Evolutionary conservation across 2,797 vertebrate species (phyloP), one percentile per base, ranked within the genome.

Genomic region (Sphaeramia orbicularis): DNA sequence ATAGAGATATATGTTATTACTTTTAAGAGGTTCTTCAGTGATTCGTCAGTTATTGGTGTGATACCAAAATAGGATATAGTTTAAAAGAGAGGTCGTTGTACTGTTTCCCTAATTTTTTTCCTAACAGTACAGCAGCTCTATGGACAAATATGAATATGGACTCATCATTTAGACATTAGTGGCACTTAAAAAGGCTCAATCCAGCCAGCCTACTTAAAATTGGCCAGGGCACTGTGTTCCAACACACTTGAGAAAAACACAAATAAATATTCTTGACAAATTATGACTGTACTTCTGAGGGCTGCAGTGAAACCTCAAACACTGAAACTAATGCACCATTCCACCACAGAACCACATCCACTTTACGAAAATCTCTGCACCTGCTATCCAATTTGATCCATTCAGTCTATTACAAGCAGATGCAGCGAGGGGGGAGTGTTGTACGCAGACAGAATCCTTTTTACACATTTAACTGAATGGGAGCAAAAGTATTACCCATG

Each of bases 171-270:
- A 63, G 40, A 74, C 27, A 30, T 30, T 12, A 7, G 14, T 16
- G 7, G 30, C 4, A 55, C 58, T 63, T 27, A 51, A 15, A 64
- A 54, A 76, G 6, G 55, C 47, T 64, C 50, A 71, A 75, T 45
- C n/a, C 10, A 37, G 50, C 21, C 35, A 10, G 38, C 44, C 8
- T 13, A 10, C 18, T 10, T 50, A 8, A 16, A 32, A 60, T 66
- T 65, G 52, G 56, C 59, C 48, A 56, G 80, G 70, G 61, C 60
- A 21, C 63, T 43, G 30, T 57, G 65, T 73, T 76, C 73, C 52
- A 54, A 57, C 54, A 56, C 42, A 65, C 41, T 15, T 42, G 44
- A 65, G 63, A 74, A 67, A 30, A 78, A 65, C 67, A 68, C 60
- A 65, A 59, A 69, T 16, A 65, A 77, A 54, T 24, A 45, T 52